These are phyloP conservation scores for Agrilus planipennis DNA, from an alignment of 1,140 invertebrate species.

Conservation along the genomic window DNA sequence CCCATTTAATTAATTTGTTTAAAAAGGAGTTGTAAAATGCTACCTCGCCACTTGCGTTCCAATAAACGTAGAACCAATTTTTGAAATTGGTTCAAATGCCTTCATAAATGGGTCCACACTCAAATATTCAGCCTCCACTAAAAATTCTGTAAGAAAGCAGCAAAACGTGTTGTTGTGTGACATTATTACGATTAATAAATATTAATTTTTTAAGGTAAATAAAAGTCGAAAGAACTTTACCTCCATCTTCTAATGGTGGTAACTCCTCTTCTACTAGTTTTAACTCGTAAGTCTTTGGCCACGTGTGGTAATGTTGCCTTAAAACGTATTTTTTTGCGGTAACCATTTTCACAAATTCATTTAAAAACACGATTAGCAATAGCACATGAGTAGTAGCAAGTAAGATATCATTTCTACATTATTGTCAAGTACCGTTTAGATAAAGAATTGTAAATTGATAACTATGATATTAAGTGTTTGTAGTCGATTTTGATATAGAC, in stretches of 20 bases:
- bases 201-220: constrained; percentile 7
- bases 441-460: too few relatives aligned
- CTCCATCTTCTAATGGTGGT: neutral
- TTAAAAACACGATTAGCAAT: too few relatives aligned
- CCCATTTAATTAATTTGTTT: too few relatives aligned
- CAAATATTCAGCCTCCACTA: constrained; percentile 48
- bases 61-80: constrained; percentile 44
- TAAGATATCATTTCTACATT: too few relatives aligned
- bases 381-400: too few relatives aligned
- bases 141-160: constrained; percentile 48
- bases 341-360: constrained; percentile 35
- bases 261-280: constrained; percentile 6
- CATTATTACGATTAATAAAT: too few relatives aligned
- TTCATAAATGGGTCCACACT: constrained; percentile 60
- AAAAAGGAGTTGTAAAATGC: too few relatives aligned
- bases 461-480: too few relatives aligned
- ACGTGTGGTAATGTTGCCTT: constrained; percentile 39
- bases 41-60: constrained; percentile 49
- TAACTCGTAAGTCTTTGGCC: neutral
- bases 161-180: too few relatives aligned
- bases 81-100: constrained; percentile 35
- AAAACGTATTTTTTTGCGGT: constrained; percentile 45
- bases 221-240: neutral
- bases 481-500: too few relatives aligned
- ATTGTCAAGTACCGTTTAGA: too few relatives aligned